phyloP scores from a whole-genome alignment of 2,113 vertebrate species.

The Tragelaphus strepsiceros region DNA sequence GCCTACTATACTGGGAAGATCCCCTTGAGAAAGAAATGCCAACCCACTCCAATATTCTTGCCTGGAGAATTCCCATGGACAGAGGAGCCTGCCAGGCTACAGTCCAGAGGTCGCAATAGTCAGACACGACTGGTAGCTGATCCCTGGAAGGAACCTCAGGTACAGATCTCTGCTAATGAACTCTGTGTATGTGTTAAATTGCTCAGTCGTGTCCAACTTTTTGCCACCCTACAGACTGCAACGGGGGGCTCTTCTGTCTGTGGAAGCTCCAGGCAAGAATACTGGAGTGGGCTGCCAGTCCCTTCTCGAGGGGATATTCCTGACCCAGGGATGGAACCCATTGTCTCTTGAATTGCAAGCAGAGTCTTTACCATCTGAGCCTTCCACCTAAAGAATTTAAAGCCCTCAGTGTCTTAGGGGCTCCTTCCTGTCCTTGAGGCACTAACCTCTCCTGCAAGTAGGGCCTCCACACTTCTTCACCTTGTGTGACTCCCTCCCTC shows the following conservation, averaged over 20 bases:
- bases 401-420: background rate
- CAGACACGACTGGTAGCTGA: background rate
- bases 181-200: background rate
- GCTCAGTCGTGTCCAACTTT: background rate
- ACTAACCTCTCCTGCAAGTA: background rate
- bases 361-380: background rate
- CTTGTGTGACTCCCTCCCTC: background rate
- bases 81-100: background rate
- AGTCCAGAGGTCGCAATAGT: background rate
- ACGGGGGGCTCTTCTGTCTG: background rate
- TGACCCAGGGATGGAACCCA: background rate
- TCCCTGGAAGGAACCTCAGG: background rate
- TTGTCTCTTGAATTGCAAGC: background rate
- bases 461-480: fast-evolving
- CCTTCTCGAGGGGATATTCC: background rate
- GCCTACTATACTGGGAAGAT: background rate
- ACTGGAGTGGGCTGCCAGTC: background rate
- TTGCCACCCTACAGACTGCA: background rate
- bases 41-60: background rate
- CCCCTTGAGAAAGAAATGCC: background rate
- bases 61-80: background rate
- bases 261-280: background rate
- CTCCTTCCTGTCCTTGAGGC: background rate
- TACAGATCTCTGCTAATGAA: background rate
- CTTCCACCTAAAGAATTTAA: background rate